These are phyloP conservation scores for Drosophila simulans DNA, from an alignment of 1,140 invertebrate genomes.

Conservation along the genomic window DNA sequence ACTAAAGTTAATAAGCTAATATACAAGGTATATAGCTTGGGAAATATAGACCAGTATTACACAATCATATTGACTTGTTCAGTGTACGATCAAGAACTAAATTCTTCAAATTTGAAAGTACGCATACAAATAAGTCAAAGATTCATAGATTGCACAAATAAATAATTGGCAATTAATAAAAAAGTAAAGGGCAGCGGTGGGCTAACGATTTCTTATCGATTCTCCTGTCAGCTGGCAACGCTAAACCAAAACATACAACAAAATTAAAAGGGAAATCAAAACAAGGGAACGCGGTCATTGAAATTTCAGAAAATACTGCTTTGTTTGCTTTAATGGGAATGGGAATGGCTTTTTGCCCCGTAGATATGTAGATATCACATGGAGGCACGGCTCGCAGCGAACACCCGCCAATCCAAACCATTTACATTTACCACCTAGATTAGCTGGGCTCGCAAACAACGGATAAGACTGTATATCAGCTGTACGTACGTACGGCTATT, in stretches of 20 bases:
- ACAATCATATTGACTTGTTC: no score
- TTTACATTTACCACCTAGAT: background rate
- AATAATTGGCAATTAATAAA: no score
- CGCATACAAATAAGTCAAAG: no score
- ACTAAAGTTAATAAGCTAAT: no score
- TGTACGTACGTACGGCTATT: background rate
- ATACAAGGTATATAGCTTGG: no score
- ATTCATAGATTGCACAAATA: no score
- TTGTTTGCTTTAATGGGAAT: background rate
- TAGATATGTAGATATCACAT: background rate
- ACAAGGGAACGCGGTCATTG: background rate
- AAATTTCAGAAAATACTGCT: background rate
- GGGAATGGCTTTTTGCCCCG: background rate
- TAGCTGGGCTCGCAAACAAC: background rate
- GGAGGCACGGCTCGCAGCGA: background rate
- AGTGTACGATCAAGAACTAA: background rate
- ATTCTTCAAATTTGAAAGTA: background rate
- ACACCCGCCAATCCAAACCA: background rate
- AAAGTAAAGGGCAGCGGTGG: background rate
- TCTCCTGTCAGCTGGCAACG: constrained; percentile 1
- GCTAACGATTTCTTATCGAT: constrained; percentile 1
- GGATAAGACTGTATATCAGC: constrained; percentile 14
- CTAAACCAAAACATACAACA: background rate
- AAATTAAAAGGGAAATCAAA: background rate
- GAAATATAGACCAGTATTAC: no score